Conservation (phyloP, 1,140 invertebrate genomes). For the Leptinotarsa lineolata region DNA sequence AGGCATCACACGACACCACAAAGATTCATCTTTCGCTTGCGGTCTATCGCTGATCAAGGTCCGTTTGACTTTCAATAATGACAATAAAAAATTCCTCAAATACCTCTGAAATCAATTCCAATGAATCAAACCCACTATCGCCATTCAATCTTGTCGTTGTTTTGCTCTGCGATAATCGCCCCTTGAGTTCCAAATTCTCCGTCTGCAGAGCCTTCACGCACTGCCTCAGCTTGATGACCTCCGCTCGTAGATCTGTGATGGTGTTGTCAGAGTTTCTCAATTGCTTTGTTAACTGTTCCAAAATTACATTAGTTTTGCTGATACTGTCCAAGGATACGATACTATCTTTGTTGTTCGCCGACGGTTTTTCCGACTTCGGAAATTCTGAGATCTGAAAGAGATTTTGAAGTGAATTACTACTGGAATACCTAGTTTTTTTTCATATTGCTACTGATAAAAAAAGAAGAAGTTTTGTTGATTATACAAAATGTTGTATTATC, state of each 20-base stretch:
- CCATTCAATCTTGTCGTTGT: conserved; percentile 37
- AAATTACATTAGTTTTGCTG: conserved; percentile 36
- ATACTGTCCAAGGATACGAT: conserved; percentile 37
- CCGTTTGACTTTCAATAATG: background rate
- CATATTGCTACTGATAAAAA: too few species aligned
- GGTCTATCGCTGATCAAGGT: too few species aligned
- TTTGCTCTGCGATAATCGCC: conserved; percentile 52
- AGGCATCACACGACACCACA: too few species aligned
- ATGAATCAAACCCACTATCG: conserved; percentile 43
- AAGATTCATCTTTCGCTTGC: too few species aligned
- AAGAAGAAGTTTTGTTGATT: too few species aligned
- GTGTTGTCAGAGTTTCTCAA: conserved; percentile 51
- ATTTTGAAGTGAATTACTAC: too few species aligned
- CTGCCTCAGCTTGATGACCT: conserved; percentile 64
- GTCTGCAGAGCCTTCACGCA: conserved; percentile 68
- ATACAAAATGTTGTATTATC: too few species aligned
- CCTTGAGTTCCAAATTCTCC: conserved; percentile 72
- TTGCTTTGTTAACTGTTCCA: conserved; percentile 48
- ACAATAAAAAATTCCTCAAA: background rate
- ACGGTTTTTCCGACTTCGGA: background rate
- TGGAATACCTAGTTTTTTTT: too few species aligned
- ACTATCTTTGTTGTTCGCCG: conserved; percentile 33
- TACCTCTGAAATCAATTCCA: conserved; percentile 44
- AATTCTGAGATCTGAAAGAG: too few species aligned
- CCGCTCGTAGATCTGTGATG: conserved; percentile 64